Evolutionary conservation across 2,797 vertebrate species (phyloP).

Genomic region (Zenarchopterus dispar): DNA sequence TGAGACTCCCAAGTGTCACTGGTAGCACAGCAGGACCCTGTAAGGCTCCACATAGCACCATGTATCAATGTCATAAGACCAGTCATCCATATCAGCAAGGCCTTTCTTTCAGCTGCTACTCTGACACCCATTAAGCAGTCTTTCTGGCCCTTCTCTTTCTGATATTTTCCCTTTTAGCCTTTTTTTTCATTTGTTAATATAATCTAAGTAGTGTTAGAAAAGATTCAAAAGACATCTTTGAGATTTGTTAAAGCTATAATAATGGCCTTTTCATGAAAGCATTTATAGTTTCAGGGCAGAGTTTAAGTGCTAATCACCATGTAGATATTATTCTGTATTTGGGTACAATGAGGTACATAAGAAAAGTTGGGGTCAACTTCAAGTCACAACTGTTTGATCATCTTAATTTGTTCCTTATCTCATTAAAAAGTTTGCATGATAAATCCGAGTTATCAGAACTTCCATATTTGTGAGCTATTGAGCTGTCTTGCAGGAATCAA

Average conservation of each 20-base stretch:
- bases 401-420: slow-evolving; percentile 14
- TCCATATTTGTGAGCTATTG: slow-evolving; percentile 23
- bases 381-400: slow-evolving; percentile 27
- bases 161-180: slow-evolving; percentile 28
- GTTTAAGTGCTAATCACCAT: slow-evolving; percentile 40
- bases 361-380: slow-evolving; percentile 35
- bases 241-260: not conserved
- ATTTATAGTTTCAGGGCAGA: slow-evolving; percentile 31
- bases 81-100: slow-evolving; percentile 76
- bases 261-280: slow-evolving; percentile 21
- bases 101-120: slow-evolving; percentile 69
- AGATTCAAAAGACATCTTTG: not conserved
- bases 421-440: slow-evolving; percentile 33
- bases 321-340: slow-evolving; percentile 31
- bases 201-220: slow-evolving; percentile 10
- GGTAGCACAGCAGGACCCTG: slow-evolving; percentile 69
- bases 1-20: slow-evolving; percentile 77
- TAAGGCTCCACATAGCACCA: slow-evolving; percentile 75
- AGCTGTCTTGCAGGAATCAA: slow-evolving; percentile 20
- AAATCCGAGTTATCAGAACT: slow-evolving; percentile 17
- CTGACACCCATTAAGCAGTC: slow-evolving; percentile 67
- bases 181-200: slow-evolving; percentile 12
- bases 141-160: slow-evolving; percentile 58
- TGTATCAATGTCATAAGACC: slow-evolving; percentile 79
- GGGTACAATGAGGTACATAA: slow-evolving; percentile 12